Base-by-base conservation (phyloP, 2,113 vertebrate genomes). In the Myotis lucifugus region DNA sequence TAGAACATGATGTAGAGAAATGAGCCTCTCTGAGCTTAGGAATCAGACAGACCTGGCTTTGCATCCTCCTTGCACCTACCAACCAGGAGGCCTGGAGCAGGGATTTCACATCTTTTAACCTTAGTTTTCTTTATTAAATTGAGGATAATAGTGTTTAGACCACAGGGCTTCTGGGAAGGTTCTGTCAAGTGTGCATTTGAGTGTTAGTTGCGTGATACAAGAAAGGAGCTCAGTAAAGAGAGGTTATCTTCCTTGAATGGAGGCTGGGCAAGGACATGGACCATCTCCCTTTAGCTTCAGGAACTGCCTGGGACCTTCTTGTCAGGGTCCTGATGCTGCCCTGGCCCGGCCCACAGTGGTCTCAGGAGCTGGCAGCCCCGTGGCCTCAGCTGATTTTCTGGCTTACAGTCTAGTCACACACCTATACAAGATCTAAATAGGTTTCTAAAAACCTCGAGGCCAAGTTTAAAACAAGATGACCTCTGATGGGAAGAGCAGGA, bases 381-480 rank as follows among this genome's bases (percentile, higher is more conserved):
- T 76, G 84, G 50, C 17, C 66, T 89, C 48, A 23, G 34, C n/a
- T 29, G 76, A 72, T 34, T 82, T 89, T 42, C 74, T 73, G 34
- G 40, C 78, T 91, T 88, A n/a, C 12, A 94, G 92, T 93, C 70
- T n/a, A n/a, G n/a, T n/a, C 70, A 94, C 76, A 77, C 9, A 11
- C 17, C 9, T 42, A 34, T 23, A 25, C 40, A 61, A n/a, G 61
- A 90, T 66, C 42, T 87, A 84, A 95, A 48, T 79, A 91, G 59
- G 66, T 90, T 95, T 96, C 77, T 69, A 48, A 70, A 91, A 96
- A 79, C 34, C 95, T 94, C 70, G 76, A 86, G 40, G 87, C 74
- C 61, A 81, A 89, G 23, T 93, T 95, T 96, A 74, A 91, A 92
- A 94, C 52, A 73, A 95, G 92, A 85, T 92, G 73, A 81, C 48